Conservation (phyloP, 2,888 invertebrate species). For the Apamea epomidion region DNA sequence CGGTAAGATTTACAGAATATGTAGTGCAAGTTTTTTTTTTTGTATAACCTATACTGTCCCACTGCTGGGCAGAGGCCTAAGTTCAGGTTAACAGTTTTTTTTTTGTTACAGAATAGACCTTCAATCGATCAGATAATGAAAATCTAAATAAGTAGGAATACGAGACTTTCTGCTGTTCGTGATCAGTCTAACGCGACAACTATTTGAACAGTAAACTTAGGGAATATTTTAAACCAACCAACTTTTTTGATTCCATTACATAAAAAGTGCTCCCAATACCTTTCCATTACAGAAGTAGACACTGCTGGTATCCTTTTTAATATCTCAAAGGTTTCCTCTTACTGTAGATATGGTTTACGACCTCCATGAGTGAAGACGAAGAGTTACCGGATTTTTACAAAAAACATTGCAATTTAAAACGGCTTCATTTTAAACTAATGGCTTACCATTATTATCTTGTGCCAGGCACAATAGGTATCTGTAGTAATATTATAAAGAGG, state of each 20-base stretch:
- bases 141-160: too few species aligned
- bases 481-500: too few species aligned
- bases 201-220: background rate
- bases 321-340: constrained; percentile 12
- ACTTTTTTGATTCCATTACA: background rate
- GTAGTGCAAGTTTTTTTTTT: too few species aligned
- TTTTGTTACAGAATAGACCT: too few species aligned
- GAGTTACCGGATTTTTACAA: background rate
- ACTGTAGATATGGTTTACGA: background rate
- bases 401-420: background rate
- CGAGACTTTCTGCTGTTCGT: background rate
- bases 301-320: background rate
- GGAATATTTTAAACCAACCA: background rate
- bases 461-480: background rate
- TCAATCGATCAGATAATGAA: too few species aligned
- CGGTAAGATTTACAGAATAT: too few species aligned
- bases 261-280: background rate
- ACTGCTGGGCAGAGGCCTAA: too few species aligned
- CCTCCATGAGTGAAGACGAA: background rate
- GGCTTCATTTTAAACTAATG: background rate
- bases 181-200: background rate
- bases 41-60: too few species aligned
- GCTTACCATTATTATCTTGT: background rate
- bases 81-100: too few species aligned
- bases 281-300: background rate